Evolutionary conservation across 2,888 invertebrate species (phyloP), one percentile per base, ranked within the genome.

Genomic region (Latheticus oryzae): DNA sequence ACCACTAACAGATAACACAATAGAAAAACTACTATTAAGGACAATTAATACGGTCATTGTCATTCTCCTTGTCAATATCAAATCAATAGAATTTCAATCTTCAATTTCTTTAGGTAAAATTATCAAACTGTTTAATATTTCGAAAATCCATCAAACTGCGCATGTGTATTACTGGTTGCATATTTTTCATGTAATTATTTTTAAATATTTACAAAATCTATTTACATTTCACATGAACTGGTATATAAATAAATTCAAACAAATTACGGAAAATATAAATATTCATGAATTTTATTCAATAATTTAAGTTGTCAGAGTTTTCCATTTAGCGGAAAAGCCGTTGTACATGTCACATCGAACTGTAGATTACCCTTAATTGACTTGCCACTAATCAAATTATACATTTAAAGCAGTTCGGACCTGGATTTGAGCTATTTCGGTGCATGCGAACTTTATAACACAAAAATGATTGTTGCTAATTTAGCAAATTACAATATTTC

Each of bases 281-380:
- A 58, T 58, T 47, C 40, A 58, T 54, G 58, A 26, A 40, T 15
- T 13, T 40, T 35, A 52, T 52, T 57, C 56, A 68, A 68, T 53
- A 28, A 58, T 69, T 70, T 65, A 64, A 64, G 57, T 63, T 66
- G 70, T 69, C 70, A 69, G 37, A 58, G 54, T 61, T 58, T 61
- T 63, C 63, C 68, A 65, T 68, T 67, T 61, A 63, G 42, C 53
- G 13, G 58, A 62, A 21, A 53, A 65, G 63, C 64, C 65, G 51
- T 58, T 66, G 63, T 64, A 60, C 65, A 61, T 67, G 69, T 66
- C 61, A 58, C 55, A 60, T 62, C 61, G 60, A 66, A 61, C 58
- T 62, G 62, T 60, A 58, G 55, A 64, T 55, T 32, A 50, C 54
- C 54, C 53, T 58, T 66, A 65, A 68, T 66, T 65, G 65, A 64